These are phyloP conservation scores for Amblyopsis rosae DNA, from an alignment of 2,113 vertebrate species.

Conservation along the genomic window DNA sequence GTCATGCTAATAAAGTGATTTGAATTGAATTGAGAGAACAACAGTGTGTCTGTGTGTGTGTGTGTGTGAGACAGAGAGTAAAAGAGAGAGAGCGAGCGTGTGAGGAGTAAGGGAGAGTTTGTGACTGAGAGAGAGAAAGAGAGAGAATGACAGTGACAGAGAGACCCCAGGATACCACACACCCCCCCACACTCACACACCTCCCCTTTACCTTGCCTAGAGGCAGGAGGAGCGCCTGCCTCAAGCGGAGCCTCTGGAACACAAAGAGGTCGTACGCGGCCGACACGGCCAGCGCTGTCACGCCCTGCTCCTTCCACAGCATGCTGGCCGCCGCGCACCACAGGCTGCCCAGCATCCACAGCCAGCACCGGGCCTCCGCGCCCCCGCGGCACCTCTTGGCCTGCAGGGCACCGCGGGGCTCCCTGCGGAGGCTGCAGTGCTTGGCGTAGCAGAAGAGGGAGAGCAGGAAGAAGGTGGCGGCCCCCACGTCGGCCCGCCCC, in stretches of 20 bases:
- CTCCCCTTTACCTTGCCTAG: conserved; percentile 85
- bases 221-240: conserved; percentile 78
- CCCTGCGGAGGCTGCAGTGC: conserved; percentile 83
- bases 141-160: conserved; percentile 41
- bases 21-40: too few relatives aligned
- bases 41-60: too few relatives aligned
- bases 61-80: too few relatives aligned
- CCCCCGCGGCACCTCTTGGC: neutral
- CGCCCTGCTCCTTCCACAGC: conserved; percentile 98
- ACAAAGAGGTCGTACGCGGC: conserved; percentile 90
- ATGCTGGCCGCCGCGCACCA: conserved; percentile 89
- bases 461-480: conserved; percentile 89
- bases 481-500: conserved; percentile 91
- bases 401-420: conserved; percentile 21
- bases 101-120: too few relatives aligned
- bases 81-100: too few relatives aligned
- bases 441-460: conserved; percentile 88
- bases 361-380: conserved; percentile 74
- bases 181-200: too few relatives aligned
- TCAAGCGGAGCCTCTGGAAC: conserved; percentile 86
- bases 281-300: conserved; percentile 90
- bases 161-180: conserved; percentile 1
- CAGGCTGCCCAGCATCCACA: conserved; percentile 87
- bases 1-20: too few relatives aligned
- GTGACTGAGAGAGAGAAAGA: conserved; percentile 24